These are phyloP conservation scores for Hippocampus barbouri DNA, from an alignment of 2,113 vertebrate genomes.

Conservation along the genomic window DNA sequence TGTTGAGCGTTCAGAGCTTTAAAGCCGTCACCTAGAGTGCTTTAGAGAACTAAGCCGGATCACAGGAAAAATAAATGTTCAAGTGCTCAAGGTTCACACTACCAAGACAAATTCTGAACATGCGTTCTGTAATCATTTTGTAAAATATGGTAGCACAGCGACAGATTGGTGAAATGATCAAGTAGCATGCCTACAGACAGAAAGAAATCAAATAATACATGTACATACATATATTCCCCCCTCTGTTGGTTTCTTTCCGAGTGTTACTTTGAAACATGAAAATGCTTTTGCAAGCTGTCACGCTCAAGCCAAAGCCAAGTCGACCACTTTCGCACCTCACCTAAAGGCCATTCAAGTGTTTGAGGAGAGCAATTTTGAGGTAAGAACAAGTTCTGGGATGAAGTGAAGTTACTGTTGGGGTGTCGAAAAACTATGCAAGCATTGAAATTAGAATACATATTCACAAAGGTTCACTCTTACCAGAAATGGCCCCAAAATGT, in stretches of 20 bases:
- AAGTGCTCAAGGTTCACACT: conserved; percentile 23
- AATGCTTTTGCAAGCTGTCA: too few relatives aligned
- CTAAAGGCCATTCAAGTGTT: too few relatives aligned
- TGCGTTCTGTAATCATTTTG: conserved; percentile 17
- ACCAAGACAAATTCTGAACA: conserved; percentile 26
- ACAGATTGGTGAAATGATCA: conserved; percentile 1
- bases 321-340: too few relatives aligned
- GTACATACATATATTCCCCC: not conserved
- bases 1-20: conserved; percentile 32
- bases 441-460: too few relatives aligned
- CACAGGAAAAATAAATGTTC: conserved; percentile 21
- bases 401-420: too few relatives aligned
- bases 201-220: not conserved
- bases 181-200: not conserved
- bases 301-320: too few relatives aligned
- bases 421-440: too few relatives aligned
- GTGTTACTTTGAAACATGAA: too few relatives aligned
- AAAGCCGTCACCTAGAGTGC: conserved; percentile 38
- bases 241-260: not conserved
- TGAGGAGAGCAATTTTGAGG: too few relatives aligned
- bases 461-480: too few relatives aligned
- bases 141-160: conserved; percentile 3
- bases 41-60: conserved; percentile 21
- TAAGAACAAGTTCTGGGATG: too few relatives aligned
- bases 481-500: too few relatives aligned